Percentiles rank a stretch among this genome's conserved stretches.
phyloP scores from a whole-genome alignment of 2,888 invertebrate genomes.

The Drosophila hamatofila region DNA sequence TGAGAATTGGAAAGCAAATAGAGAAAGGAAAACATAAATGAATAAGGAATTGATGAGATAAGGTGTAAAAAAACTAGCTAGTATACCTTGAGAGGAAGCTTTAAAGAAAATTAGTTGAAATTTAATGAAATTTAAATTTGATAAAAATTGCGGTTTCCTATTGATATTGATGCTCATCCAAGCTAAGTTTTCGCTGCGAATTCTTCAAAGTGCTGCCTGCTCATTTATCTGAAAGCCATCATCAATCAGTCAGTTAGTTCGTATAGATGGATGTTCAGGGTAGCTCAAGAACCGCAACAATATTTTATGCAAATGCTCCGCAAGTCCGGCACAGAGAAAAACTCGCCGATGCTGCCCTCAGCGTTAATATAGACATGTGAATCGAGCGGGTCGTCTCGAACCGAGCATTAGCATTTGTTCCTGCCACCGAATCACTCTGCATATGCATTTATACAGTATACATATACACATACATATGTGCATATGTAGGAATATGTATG shows the following conservation, averaged over 20 bases:
- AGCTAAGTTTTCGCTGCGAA: too few relatives aligned
- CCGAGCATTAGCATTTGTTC: conserved; percentile 18
- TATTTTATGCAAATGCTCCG: conserved; percentile 68
- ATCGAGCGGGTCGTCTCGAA: conserved; percentile 27
- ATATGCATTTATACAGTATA: neutral
- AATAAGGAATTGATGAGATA: neutral
- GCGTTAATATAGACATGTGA: conserved; percentile 61
- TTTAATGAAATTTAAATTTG: neutral
- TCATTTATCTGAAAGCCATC: neutral
- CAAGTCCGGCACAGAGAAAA: conserved; percentile 16
- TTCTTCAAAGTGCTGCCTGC: neutral
- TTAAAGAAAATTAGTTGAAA: neutral
- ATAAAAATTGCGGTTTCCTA: neutral
- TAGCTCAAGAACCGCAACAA: conserved; percentile 35
- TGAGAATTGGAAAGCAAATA: neutral
- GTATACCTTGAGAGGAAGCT: too few relatives aligned
- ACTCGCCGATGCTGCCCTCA: conserved; percentile 40
- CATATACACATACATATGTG: neutral
- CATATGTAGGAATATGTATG: neutral
- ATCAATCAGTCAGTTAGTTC: neutral
- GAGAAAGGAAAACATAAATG: too few relatives aligned
- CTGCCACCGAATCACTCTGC: neutral
- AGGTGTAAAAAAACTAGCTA: neutral
- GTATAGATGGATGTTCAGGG: conserved; percentile 3
- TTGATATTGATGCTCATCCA: neutral